Base-by-base conservation (phyloP, 2,888 invertebrate genomes). In the Pegoplata infirma region DNA sequence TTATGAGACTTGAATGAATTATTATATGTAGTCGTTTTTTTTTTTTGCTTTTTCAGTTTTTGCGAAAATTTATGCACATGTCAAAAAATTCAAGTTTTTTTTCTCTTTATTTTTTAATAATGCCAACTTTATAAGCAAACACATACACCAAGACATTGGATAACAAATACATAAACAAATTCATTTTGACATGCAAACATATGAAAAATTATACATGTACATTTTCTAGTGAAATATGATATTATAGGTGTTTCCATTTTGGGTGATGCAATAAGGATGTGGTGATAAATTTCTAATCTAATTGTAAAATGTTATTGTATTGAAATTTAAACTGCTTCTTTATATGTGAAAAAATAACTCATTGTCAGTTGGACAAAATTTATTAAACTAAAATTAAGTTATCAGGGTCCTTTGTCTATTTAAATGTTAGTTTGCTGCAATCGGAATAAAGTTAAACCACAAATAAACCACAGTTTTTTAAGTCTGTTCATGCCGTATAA, bases 1-100 rank as follows among this genome's bases (percentile, higher is more conserved):
- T 78, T 78, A 78, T 78, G 78, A 74, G 78, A 74, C 74, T 59
- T 69, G 78, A 74, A 78, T 78, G 78, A 78, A 69, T 78, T 78
- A 78, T 78, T 78, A 66, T 63, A 67, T 53, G 72, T 56, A 68
- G 78, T 64, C 66, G 56, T 46, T 73, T 53, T 58, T 58, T 49
- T 58, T 32, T 80, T 32, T 75, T 74, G 64, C 40, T 61, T 3
- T 53, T 73, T 66, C 66, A 72, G 81, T 76, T 81, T 75, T 80
- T 80, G 79, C 76, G 80, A 59, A 82, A 83, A 84, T 84, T 84
- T 84, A 84, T 84, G 84, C 84, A 82, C 82, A 83, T 80, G 83
- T 83, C 84, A 82, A 81, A 82, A 82, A 74, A 56, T 73, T 72
- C 72, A 67, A 68, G 61, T 69, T 66, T 25, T 19, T 51, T 44